These are phyloP conservation scores for Lutjanus campechanus DNA, from an alignment of 2,797 vertebrate genomes.

Conservation along the genomic window DNA sequence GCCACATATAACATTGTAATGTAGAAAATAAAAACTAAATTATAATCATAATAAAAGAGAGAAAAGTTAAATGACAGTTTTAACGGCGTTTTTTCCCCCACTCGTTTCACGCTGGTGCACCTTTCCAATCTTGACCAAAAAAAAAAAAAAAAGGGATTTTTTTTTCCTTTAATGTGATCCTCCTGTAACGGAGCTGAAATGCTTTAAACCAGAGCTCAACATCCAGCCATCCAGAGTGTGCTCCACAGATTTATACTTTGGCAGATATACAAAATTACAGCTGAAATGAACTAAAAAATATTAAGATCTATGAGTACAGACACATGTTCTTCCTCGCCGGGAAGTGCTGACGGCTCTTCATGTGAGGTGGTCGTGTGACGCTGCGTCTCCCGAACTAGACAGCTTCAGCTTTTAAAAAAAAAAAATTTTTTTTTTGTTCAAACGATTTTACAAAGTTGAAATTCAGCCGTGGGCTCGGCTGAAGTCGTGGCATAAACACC, in stretches of 20 bases:
- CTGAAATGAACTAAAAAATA: constrained; percentile 41
- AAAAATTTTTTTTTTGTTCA: constrained; percentile 12
- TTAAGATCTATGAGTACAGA: constrained; percentile 38
- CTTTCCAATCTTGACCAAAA: constrained; percentile 35
- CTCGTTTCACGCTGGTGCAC: constrained; percentile 57
- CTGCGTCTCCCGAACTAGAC: constrained; percentile 6
- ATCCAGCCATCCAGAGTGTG: constrained; percentile 43
- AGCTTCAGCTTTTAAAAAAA: not conserved
- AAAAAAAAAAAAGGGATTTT: constrained; percentile 26
- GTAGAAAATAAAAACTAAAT: constrained; percentile 51
- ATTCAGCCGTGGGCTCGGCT: constrained; percentile 20
- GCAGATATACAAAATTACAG: constrained; percentile 64
- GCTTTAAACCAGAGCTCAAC: constrained; percentile 31
- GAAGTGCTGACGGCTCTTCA: constrained; percentile 53
- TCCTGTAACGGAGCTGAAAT: constrained; percentile 46
- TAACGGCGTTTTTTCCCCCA: constrained; percentile 40
- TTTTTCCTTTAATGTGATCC: constrained; percentile 9
- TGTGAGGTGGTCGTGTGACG: constrained; percentile 40
- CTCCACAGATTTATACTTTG: constrained; percentile 65
- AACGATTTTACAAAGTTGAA: constrained; percentile 27
- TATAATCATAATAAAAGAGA: constrained; percentile 60
- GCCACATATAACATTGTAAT: constrained; percentile 79
- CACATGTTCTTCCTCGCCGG: constrained; percentile 1
- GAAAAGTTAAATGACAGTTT: constrained; percentile 71
- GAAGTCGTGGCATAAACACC: constrained; percentile 42